phyloP scores from a whole-genome alignment of 2,113 vertebrate genomes.

The Notiomystis cincta region DNA sequence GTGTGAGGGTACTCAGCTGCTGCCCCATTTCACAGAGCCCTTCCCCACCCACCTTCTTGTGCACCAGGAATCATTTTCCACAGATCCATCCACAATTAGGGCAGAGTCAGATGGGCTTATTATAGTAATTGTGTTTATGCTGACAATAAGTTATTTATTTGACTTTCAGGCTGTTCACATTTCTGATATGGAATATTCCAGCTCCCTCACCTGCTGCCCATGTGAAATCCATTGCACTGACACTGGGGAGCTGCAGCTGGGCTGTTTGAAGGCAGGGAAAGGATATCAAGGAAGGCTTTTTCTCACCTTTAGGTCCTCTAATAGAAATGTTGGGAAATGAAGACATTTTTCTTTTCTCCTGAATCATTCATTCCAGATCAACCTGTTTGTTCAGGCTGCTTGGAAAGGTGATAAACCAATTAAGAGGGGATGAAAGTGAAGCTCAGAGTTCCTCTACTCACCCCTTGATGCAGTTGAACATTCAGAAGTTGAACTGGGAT shows the following conservation, averaged over 20 bases:
- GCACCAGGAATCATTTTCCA: background rate
- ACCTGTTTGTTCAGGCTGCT: background rate
- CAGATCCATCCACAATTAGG: background rate
- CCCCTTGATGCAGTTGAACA: background rate
- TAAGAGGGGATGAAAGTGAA: background rate
- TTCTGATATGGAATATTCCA: background rate
- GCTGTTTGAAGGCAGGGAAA: background rate
- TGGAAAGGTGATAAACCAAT: background rate
- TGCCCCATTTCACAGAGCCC: background rate
- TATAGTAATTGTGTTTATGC: background rate
- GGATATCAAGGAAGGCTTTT: background rate
- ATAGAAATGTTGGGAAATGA: background rate
- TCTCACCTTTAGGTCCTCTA: background rate
- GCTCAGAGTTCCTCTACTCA: background rate
- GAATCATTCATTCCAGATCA: background rate
- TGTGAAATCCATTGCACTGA: background rate
- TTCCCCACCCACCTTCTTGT: background rate
- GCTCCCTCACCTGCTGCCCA: background rate
- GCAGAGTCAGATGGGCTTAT: background rate
- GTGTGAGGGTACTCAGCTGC: background rate
- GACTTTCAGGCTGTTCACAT: background rate
- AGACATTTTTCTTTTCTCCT: background rate
- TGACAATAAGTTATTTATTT: background rate
- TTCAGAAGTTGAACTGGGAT: background rate
- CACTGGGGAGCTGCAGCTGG: background rate